Evolutionary conservation across 92 coral and sea anemone genomes (phyloP).

Genomic region (Epizoanthus stellaris): DNA sequence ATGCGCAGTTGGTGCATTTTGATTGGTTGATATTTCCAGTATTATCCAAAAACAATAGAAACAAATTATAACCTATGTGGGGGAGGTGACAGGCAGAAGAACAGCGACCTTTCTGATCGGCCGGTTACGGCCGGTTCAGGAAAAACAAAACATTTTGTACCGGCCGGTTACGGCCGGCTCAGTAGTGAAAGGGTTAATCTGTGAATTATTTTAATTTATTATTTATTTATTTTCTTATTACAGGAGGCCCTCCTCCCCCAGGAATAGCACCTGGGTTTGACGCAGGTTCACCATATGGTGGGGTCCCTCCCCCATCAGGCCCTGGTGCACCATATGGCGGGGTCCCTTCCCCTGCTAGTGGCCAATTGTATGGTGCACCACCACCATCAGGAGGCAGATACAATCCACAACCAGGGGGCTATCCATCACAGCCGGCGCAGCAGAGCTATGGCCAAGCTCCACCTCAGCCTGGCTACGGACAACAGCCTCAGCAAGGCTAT

Average conservation of each 20-base stretch:
- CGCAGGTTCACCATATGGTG: slow-evolving; percentile 33
- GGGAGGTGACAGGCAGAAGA: too few species aligned
- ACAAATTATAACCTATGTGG: too few species aligned
- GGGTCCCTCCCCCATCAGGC: slow-evolving; percentile 9
- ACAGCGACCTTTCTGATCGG: too few species aligned
- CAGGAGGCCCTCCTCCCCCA: slow-evolving; percentile 58
- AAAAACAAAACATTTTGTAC: too few species aligned
- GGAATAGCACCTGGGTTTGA: slow-evolving; percentile 46
- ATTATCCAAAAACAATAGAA: too few species aligned
- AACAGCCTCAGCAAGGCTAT: slow-evolving; percentile 44
- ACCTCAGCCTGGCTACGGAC: slow-evolving; percentile 47
- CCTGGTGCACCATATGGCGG: slow-evolving; percentile 42
- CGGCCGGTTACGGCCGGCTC: too few species aligned
- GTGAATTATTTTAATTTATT: neutral
- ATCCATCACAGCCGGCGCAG: slow-evolving; percentile 45
- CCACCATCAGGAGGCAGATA: slow-evolving; percentile 10
- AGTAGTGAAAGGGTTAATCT: too few species aligned
- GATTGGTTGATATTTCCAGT: too few species aligned
- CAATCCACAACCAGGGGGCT: slow-evolving; percentile 53
- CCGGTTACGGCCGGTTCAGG: too few species aligned
- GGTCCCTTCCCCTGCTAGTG: slow-evolving; percentile 30
- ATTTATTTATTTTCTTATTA: neutral
- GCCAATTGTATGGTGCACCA: slow-evolving; percentile 37
- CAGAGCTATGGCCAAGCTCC: slow-evolving; percentile 50
- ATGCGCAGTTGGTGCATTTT: too few species aligned